Evolutionary conservation across 2,113 vertebrate genomes (phyloP), one percentile per base, ranked within the genome.

Genomic region (Neogobius melanostomus): DNA sequence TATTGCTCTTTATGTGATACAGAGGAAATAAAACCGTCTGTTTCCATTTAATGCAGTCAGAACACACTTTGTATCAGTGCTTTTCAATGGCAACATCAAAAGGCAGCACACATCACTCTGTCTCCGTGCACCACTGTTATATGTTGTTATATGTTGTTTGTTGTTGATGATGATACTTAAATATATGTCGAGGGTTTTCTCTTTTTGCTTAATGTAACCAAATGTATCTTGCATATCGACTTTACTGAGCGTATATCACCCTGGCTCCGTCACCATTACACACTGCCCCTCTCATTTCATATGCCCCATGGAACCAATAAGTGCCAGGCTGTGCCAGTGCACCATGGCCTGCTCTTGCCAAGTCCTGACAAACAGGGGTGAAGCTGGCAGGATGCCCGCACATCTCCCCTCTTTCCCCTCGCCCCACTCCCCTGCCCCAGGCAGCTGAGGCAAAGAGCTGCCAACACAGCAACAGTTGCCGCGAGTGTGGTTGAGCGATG

Each of bases 381-480:
- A 54, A 47, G 62, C 79, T 87, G 86, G 82, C 82, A 75, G 70
- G 61, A 64, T 52, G 71, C 79, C 71, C 49, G 51, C 16, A 11
- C 62, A 17, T 21, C 63, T 47, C 36, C 42, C 49, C 56, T 45
- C 28, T 64, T 7, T 11, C 67, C 79, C 75, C 64, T 75, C 66
- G 66, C 56, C 11, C 63, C 36, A 59, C 76, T 8, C 81, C 72
- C 62, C 15, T 73, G 54, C 63, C 70, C 6, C 63, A 16, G 84
- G 85, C 90, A 91, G 87, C 90, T 90, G 90, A 89, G 68, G 49
- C 71, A 47, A 53, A 71, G 66, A 59, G 72, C 66, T 4, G 79
- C 88, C 86, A 84, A 76, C 71, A 79, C 73, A 81, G 82, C 85
- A 80, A 91, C 90, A 90, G 86, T 90, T 91, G 90, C 77, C 72